phyloP scores from a whole-genome alignment of 1,140 invertebrate species.

The Ostrea denselamellosa region DNA sequence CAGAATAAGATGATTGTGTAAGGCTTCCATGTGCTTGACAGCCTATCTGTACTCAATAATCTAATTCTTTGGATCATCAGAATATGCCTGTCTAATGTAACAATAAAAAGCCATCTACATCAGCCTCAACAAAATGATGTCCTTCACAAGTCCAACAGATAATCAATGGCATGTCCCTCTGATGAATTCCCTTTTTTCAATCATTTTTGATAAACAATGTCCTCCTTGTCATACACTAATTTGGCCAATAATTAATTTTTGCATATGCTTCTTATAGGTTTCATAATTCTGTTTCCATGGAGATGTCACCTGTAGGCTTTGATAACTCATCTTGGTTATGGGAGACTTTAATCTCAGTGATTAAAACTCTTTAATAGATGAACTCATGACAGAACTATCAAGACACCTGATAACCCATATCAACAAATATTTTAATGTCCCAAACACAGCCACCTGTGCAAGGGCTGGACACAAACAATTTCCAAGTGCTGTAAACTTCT shows the following conservation, averaged over 20 bases:
- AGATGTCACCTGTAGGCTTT: not conserved
- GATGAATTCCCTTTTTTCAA: slow-evolving; percentile 18
- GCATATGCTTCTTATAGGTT: not conserved
- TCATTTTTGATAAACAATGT: not conserved
- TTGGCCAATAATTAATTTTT: slow-evolving; percentile 19
- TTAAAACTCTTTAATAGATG: not conserved
- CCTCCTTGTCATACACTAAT: not conserved
- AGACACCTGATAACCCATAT: slow-evolving; percentile 34
- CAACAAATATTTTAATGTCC: slow-evolving; percentile 30
- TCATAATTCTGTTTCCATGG: not conserved
- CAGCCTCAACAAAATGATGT: slow-evolving; percentile 3
- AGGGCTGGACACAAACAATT: slow-evolving; percentile 31
- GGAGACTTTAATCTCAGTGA: slow-evolving; percentile 16
- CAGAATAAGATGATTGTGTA: slow-evolving; percentile 22
- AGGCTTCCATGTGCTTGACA: slow-evolving; percentile 12
- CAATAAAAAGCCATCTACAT: slow-evolving; percentile 34
- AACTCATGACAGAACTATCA: slow-evolving; percentile 35
- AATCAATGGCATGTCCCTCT: slow-evolving; percentile 8
- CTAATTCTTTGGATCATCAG: slow-evolving; percentile 23
- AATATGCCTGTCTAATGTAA: slow-evolving; percentile 3
- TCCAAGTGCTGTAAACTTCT: slow-evolving; percentile 3
- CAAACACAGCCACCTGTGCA: slow-evolving; percentile 10
- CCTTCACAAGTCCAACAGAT: not conserved
- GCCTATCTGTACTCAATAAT: slow-evolving; percentile 11
- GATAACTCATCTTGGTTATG: slow-evolving; percentile 22